A percentile compares a stretch with the other conserved stretches of the same genome.
Evolutionary conservation across 2,113 vertebrate genomes (phyloP).

Genomic region (Oxyruncus cristatus): DNA sequence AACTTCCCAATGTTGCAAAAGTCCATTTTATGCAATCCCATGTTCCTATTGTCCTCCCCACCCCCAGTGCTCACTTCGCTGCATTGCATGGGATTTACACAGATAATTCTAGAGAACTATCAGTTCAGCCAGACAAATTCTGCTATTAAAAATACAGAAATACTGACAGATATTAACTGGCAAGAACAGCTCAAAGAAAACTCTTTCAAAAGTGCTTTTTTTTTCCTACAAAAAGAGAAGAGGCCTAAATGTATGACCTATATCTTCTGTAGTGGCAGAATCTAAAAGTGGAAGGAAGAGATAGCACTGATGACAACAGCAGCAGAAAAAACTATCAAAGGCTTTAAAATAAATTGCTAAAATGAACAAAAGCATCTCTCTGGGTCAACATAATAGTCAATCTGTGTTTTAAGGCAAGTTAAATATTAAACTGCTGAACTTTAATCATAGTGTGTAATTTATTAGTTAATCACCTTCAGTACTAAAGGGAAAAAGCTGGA

Average conservation of each 20-base stretch:
- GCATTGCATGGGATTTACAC: background rate
- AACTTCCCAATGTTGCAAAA: background rate
- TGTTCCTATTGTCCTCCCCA: background rate
- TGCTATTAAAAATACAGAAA: background rate
- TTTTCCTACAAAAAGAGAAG: background rate
- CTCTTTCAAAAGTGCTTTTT: background rate
- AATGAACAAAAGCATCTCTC: background rate
- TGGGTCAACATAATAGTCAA: background rate
- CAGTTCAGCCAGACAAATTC: background rate
- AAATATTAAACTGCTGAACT: background rate
- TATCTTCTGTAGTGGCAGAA: background rate
- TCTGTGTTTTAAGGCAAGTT: background rate
- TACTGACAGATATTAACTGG: background rate
- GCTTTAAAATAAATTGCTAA: slow-evolving; percentile 6
- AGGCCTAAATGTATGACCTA: background rate
- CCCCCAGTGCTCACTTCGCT: background rate
- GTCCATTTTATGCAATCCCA: background rate
- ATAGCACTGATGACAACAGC: background rate
- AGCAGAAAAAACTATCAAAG: background rate
- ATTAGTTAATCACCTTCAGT: background rate
- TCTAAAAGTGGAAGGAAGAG: background rate
- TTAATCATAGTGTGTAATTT: background rate
- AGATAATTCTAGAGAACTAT: background rate
- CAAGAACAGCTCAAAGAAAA: background rate
- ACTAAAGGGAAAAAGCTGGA: background rate